Percentiles rank a stretch among this genome's conserved stretches.
phyloP scores from a whole-genome alignment of 2,797 vertebrate species.

The Euphonia xanthogaster region DNA sequence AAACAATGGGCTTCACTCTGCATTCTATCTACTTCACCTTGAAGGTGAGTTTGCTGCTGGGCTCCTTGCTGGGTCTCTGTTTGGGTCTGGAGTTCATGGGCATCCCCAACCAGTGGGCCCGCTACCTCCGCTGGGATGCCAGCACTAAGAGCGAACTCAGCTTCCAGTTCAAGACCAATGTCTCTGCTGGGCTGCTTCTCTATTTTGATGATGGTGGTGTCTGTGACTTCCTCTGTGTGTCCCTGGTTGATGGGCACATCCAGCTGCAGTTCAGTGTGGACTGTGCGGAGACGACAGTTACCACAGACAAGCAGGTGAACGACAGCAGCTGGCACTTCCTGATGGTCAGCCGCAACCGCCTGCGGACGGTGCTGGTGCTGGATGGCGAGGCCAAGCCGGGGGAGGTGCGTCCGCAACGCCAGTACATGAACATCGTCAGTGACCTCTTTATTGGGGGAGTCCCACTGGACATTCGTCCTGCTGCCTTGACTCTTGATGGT shows the following conservation, averaged over 20 bases:
- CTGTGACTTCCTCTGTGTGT: slow-evolving; percentile 93
- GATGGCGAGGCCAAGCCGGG: slow-evolving; percentile 86
- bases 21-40: slow-evolving; percentile 80
- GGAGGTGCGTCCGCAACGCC: slow-evolving; percentile 87
- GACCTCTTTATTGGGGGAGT: slow-evolving; percentile 95
- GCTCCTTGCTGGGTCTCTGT: slow-evolving; percentile 83
- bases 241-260: slow-evolving; percentile 84
- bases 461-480: slow-evolving; percentile 87
- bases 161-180: slow-evolving; percentile 93
- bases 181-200: slow-evolving; percentile 88
- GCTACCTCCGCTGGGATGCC: slow-evolving; percentile 96
- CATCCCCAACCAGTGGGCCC: slow-evolving; percentile 93
- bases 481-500: slow-evolving; percentile 87
- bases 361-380: slow-evolving; percentile 86
- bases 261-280: slow-evolving; percentile 91
- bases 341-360: slow-evolving; percentile 86
- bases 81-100: slow-evolving; percentile 92
- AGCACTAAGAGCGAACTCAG: slow-evolving; percentile 92
- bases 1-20: slow-evolving; percentile 81
- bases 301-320: slow-evolving; percentile 85
- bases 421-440: slow-evolving; percentile 94
- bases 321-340: slow-evolving; percentile 94
- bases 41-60: slow-evolving; percentile 84
- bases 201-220: slow-evolving; percentile 96
- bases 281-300: slow-evolving; percentile 88